phyloP scores from a whole-genome alignment of 2,888 invertebrate genomes.

The Cephus nigrinus region DNA sequence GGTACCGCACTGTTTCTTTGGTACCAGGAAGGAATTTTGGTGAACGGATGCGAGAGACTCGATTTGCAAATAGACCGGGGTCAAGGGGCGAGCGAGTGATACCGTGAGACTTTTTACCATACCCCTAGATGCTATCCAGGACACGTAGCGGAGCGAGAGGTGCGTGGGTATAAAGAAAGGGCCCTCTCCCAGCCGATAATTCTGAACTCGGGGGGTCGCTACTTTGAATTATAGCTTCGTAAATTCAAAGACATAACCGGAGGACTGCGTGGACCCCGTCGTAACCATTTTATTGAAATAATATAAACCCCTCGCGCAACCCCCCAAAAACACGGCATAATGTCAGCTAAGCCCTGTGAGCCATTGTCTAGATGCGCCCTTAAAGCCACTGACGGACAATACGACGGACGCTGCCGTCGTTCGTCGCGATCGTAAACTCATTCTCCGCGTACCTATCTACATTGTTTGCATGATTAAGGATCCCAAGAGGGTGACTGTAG shows the following conservation, averaged over 20 bases:
- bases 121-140: not conserved
- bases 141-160: not conserved
- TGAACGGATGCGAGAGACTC: not conserved
- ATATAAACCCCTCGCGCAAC: conserved; percentile 28
- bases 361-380: not conserved
- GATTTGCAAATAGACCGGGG: not conserved
- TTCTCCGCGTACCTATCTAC: not conserved
- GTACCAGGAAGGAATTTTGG: not conserved
- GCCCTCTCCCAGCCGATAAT: not conserved
- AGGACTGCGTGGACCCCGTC: conserved; percentile 30
- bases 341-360: not conserved
- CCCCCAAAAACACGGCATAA: conserved; percentile 18
- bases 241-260: conserved; percentile 49
- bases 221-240: conserved; percentile 52
- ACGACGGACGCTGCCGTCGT: conserved; percentile 1
- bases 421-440: conserved; percentile 3
- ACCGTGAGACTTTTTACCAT: not conserved
- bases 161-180: not conserved
- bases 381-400: not conserved
- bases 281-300: conserved; percentile 43
- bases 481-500: not conserved
- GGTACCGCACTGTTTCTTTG: not conserved
- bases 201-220: conserved; percentile 25
- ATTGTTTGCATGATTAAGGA: not conserved
- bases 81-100: not conserved